These are phyloP conservation scores for Bothrops jararaca DNA, from an alignment of 2,113 vertebrate species.

Conservation along the genomic window DNA sequence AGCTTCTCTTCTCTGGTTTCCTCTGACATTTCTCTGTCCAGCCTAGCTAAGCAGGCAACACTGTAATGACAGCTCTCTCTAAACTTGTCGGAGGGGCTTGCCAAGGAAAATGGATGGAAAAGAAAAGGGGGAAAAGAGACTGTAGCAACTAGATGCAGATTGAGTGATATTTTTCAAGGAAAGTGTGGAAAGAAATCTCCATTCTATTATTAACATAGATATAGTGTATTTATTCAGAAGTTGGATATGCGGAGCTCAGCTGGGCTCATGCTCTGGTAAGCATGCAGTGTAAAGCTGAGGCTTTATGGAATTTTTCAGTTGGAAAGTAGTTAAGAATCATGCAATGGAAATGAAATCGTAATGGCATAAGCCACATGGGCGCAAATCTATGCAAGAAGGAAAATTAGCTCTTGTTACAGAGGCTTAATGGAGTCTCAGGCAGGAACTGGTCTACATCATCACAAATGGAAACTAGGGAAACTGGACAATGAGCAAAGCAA, in stretches of 20 bases:
- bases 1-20: conserved; percentile 23
- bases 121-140: background rate
- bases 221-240: background rate
- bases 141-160: background rate
- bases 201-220: background rate
- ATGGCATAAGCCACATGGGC: background rate
- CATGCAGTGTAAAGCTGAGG: background rate
- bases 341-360: background rate
- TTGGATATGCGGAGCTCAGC: background rate
- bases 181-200: background rate
- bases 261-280: background rate
- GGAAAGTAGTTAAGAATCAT: background rate
- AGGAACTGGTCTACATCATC: background rate
- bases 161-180: background rate
- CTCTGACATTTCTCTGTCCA: conserved; percentile 15
- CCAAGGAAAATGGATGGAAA: background rate
- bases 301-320: background rate
- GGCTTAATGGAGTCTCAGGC: background rate
- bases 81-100: background rate
- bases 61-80: background rate
- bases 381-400: background rate
- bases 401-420: background rate
- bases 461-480: background rate
- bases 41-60: background rate
- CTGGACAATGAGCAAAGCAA: background rate